Evolutionary conservation across 2,888 invertebrate species (phyloP).

Genomic region (Drosophila multiciliata): DNA sequence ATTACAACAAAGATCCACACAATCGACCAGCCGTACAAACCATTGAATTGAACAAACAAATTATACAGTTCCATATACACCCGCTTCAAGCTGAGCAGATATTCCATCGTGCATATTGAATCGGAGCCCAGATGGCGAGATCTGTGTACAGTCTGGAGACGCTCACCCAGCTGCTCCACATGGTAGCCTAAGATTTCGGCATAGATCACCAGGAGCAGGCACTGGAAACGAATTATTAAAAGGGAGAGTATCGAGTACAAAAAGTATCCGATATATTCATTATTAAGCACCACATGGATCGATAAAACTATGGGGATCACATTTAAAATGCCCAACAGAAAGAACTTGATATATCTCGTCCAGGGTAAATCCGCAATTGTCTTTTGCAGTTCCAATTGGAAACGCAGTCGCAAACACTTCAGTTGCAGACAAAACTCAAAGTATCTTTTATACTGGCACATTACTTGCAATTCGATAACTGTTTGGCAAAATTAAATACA

Average conservation of each 20-base stretch:
- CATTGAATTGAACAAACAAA: slow-evolving; percentile 59
- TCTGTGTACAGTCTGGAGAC: slow-evolving; percentile 53
- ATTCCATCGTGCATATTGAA: slow-evolving; percentile 66
- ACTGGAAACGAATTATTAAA: slow-evolving; percentile 52
- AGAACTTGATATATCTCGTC: slow-evolving; percentile 41
- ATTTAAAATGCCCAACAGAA: slow-evolving; percentile 30
- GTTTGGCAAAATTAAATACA: not conserved
- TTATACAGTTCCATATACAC: slow-evolving; percentile 67
- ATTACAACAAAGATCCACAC: slow-evolving; percentile 61
- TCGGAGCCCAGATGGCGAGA: slow-evolving; percentile 43
- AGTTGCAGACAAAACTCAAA: slow-evolving; percentile 57
- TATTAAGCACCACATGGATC: slow-evolving; percentile 3
- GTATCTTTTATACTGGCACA: slow-evolving; percentile 56
- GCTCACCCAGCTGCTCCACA: slow-evolving; percentile 51
- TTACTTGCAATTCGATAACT: slow-evolving; percentile 64
- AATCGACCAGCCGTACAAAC: slow-evolving; percentile 71
- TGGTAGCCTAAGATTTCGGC: slow-evolving; percentile 57
- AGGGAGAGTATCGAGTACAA: slow-evolving; percentile 45
- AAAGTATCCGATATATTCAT: slow-evolving; percentile 38
- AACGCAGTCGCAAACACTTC: slow-evolving; percentile 39
- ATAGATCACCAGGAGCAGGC: slow-evolving; percentile 52
- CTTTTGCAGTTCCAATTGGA: slow-evolving; percentile 48
- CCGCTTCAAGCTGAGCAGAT: slow-evolving; percentile 65
- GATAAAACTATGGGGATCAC: slow-evolving; percentile 11
- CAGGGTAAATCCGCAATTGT: slow-evolving; percentile 10